These are phyloP conservation scores for Psilopogon haemacephalus DNA, from an alignment of 2,113 vertebrate species.

Conservation along the genomic window DNA sequence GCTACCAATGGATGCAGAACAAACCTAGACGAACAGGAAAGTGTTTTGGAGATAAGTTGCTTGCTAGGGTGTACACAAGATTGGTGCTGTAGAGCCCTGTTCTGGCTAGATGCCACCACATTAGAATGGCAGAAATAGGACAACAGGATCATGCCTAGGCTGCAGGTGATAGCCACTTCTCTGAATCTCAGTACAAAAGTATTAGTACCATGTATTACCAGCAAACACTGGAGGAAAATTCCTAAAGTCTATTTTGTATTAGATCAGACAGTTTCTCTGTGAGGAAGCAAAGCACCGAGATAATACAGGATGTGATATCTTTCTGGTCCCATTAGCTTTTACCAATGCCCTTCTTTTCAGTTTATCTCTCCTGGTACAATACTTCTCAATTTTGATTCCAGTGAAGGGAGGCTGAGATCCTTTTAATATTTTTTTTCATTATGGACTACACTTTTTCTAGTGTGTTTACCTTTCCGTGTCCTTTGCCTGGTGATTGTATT, in stretches of 20 bases:
- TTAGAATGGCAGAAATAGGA: neutral
- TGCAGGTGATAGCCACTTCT: neutral
- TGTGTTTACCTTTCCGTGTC: neutral
- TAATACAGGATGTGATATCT: neutral
- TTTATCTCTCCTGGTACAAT: neutral
- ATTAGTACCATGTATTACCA: neutral
- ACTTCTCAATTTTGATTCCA: neutral
- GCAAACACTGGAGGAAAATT: neutral
- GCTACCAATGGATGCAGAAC: neutral
- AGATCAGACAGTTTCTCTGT: neutral
- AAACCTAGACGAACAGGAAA: neutral
- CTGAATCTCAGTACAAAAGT: neutral
- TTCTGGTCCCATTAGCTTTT: neutral
- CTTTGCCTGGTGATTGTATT: neutral
- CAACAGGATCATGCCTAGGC: neutral
- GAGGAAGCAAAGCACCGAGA: neutral
- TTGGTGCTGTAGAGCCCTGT: neutral
- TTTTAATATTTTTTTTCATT: neutral
- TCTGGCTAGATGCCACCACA: neutral
- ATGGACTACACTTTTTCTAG: neutral
- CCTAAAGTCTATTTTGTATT: neutral
- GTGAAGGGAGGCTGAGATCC: neutral
- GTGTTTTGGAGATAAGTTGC: neutral
- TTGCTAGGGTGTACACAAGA: neutral
- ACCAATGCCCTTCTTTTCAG: neutral